Base-by-base conservation (phyloP, 2,797 vertebrate genomes). In the Catharus ustulatus region DNA sequence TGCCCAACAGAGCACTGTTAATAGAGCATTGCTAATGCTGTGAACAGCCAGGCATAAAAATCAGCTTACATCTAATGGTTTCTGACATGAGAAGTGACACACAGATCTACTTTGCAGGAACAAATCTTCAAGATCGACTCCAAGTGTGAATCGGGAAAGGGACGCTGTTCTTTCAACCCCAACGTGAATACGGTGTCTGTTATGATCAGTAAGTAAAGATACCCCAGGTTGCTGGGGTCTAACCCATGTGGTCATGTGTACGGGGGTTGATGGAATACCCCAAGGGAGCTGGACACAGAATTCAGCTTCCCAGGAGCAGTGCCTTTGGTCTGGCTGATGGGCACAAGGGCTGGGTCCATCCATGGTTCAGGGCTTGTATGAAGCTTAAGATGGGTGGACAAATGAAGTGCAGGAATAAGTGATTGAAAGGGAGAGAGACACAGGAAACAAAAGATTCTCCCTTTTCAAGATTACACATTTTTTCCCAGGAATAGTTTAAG, bases 81-180 rank as follows among this genome's bases (percentile, higher is more conserved):
- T 87, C 40, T 93, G 55, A 83, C 54, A 61, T 68, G 55, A 79
- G 63, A 86, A 80, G 32, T 94, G 79, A 95, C 78, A 61, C 52
- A 63, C 19, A 71, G 63, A 51, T 97, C 77, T 97, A 3, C 67
- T 67, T 97, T 96, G 82, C 98, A 99, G 99, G 99, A 99, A 63
- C 99, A 98, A 97, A 95, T 98, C 82, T 99, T 99, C 97, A 96
- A 98, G 94, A 98, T 99, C 2, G 99, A 99, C 97, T 99, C 99
- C 18, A 98, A 98, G 94, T 98, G 98, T 36, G 99, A 99, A 97
- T 99, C 99, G 30, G 99, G 99, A 63, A 99, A 99, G 96, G 99
- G 99, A 66, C 98, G 99, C 82, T 99, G 99, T 91, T 99, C 99
- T 93, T 99, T 99, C 98, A 99, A 99, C 84, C 99, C 99, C 24